These are phyloP conservation scores for Gambusia holbrooki DNA, from an alignment of 2,113 vertebrate species.

Conservation along the genomic window DNA sequence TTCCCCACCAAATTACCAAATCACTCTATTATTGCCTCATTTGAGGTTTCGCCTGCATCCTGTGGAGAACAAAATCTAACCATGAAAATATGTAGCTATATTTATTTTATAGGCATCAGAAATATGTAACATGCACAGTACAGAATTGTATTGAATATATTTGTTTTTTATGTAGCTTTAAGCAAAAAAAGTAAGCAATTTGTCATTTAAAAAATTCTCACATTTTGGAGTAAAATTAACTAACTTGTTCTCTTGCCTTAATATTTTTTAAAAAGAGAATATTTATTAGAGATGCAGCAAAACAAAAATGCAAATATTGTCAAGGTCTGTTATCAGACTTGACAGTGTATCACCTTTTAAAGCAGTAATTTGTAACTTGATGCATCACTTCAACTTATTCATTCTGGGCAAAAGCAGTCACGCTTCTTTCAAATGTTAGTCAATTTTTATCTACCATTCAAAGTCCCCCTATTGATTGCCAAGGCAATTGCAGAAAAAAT, in stretches of 20 bases:
- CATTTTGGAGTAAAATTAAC: neutral
- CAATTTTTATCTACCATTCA: too few species aligned
- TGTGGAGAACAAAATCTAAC: slow-evolving; percentile 8
- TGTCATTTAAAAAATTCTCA: neutral
- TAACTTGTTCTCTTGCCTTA: neutral
- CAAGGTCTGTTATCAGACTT: neutral
- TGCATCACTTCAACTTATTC: neutral
- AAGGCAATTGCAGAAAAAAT: neutral
- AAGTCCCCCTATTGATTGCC: neutral
- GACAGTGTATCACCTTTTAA: neutral
- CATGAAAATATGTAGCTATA: too few species aligned
- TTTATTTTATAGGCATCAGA: neutral
- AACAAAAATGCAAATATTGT: neutral
- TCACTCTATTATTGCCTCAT: slow-evolving; percentile 51
- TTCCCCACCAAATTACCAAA: slow-evolving; percentile 56
- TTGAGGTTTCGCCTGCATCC: slow-evolving; percentile 22
- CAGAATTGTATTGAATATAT: neutral
- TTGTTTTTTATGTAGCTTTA: neutral
- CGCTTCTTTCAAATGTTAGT: neutral
- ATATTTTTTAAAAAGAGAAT: too few species aligned
- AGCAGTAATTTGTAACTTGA: neutral
- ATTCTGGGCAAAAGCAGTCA: neutral
- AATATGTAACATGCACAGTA: neutral
- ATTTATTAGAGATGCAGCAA: neutral
- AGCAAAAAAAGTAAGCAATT: neutral